These are phyloP conservation scores for Ctena decussata DNA, from an alignment of 2,888 invertebrate genomes.

Conservation along the genomic window DNA sequence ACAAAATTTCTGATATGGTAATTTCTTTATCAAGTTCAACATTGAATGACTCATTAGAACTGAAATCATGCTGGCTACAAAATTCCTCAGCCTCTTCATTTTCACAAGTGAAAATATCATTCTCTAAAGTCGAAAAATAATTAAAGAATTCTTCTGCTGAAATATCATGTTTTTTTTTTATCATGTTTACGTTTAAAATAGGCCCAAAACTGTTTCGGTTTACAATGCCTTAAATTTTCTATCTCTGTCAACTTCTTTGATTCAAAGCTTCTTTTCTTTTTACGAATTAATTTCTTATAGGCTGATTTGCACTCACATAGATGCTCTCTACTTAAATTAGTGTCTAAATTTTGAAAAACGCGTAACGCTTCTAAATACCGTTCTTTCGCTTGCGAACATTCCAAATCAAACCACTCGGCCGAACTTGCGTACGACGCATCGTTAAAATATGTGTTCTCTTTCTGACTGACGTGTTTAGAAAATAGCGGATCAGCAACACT, in stretches of 20 bases:
- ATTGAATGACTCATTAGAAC: too few relatives aligned
- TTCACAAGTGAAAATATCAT: not conserved
- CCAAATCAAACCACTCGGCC: conserved; percentile 14
- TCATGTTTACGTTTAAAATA: too few relatives aligned
- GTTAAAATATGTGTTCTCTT: not conserved
- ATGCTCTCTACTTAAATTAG: too few relatives aligned
- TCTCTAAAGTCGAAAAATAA: not conserved
- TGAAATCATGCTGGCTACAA: too few relatives aligned
- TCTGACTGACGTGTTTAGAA: not conserved
- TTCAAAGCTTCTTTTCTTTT: not conserved
- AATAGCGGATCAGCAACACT: conserved; percentile 16
- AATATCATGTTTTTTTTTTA: too few relatives aligned
- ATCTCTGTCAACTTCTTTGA: too few relatives aligned
- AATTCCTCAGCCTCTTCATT: too few relatives aligned
- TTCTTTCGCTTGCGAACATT: conserved; percentile 9
- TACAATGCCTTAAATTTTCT: too few relatives aligned
- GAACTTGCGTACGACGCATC: not conserved
- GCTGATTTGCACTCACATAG: not conserved
- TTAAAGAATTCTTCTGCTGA: conserved; percentile 27
- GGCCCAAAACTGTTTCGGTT: too few relatives aligned
- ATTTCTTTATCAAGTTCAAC: too few relatives aligned
- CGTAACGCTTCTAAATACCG: too few relatives aligned
- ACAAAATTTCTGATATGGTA: not conserved
- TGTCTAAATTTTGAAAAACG: too few relatives aligned
- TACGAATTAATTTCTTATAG: not conserved